Evolutionary conservation across 37 sponge, comb jelly and placozoan genomes (phyloP).

Genomic region (Corticium candelabrum): DNA sequence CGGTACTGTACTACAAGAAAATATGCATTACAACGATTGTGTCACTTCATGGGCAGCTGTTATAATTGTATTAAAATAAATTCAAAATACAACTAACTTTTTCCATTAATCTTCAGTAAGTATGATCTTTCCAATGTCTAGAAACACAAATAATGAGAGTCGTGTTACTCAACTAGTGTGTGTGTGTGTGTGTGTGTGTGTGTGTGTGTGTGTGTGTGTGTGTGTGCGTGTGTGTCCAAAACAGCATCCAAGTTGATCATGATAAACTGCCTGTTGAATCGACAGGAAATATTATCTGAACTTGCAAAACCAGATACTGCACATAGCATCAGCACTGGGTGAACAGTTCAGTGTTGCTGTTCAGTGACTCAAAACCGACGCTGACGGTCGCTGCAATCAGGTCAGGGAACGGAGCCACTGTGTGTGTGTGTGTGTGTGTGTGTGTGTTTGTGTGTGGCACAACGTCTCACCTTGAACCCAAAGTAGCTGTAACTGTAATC

Average conservation of each 20-base stretch:
- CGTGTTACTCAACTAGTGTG: no score
- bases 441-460: no score
- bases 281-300: background rate
- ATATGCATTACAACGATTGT: no score
- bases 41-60: no score
- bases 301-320: background rate
- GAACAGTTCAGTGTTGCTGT: background rate
- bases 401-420: background rate
- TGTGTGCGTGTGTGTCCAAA: no score
- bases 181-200: no score
- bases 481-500: conserved; percentile 90
- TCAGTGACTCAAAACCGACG: background rate
- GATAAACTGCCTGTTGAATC: no score
- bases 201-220: no score
- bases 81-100: conserved; percentile 33
- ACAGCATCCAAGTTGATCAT: no score
- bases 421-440: no score
- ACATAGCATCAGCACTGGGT: background rate
- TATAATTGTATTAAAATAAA: conserved; percentile 3
- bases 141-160: no score
- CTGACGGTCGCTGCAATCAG: background rate
- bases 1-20: no score
- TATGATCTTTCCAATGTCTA: conserved; percentile 94
- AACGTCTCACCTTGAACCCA: conserved; percentile 79
- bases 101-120: conserved; percentile 81